Percentiles rank a stretch among this genome's conserved stretches.
Conservation (phyloP, 2,888 invertebrate genomes). For the Pegoplata infirma region DNA sequence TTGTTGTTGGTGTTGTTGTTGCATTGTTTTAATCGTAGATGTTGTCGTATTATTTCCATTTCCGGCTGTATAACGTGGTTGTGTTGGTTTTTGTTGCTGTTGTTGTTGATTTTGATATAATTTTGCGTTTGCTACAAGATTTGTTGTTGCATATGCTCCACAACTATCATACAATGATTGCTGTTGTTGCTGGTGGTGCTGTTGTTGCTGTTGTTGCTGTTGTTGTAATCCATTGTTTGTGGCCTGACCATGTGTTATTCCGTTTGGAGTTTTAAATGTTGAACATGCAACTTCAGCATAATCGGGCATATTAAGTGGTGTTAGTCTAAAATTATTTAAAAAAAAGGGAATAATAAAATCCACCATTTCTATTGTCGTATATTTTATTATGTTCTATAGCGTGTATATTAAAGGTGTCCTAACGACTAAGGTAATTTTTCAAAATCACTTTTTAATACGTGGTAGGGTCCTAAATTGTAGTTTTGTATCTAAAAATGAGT, state of each 20-base stretch:
- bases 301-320: constrained; percentile 78
- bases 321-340: constrained; percentile 74
- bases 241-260: constrained; percentile 54
- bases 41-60: constrained; percentile 52
- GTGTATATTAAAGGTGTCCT: too few relatives aligned
- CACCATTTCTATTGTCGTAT: neutral
- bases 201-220: constrained; percentile 43
- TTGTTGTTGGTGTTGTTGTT: constrained; percentile 6
- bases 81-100: constrained; percentile 35
- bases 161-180: constrained; percentile 76
- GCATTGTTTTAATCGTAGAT: constrained; percentile 50
- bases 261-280: constrained; percentile 77
- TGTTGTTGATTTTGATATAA: constrained; percentile 75
- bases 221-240: constrained; percentile 62
- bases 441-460: too few relatives aligned
- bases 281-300: constrained; percentile 79
- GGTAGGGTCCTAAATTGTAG: too few relatives aligned
- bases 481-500: too few relatives aligned
- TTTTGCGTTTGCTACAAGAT: constrained; percentile 77
- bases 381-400: neutral
- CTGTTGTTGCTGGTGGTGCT: constrained; percentile 48
- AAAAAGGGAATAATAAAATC: constrained; percentile 2
- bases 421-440: too few relatives aligned
- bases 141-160: constrained; percentile 78
- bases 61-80: constrained; percentile 43